Percentiles rank a stretch among this genome's conserved stretches.
Evolutionary conservation across 2,888 invertebrate species (phyloP).

Genomic region (Agapostemon virescens): DNA sequence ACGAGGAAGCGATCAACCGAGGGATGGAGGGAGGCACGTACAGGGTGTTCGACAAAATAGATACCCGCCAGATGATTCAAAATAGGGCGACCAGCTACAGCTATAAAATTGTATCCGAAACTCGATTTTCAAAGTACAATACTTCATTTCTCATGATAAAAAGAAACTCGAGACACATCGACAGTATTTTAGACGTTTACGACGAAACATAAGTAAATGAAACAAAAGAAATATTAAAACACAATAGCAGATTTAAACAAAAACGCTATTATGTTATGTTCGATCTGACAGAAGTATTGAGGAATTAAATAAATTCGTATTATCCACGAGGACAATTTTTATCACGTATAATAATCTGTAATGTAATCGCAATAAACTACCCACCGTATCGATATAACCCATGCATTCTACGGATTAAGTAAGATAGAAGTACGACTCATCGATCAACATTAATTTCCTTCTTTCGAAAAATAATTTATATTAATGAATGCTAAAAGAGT

Average conservation of each 20-base stretch:
- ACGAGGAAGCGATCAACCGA: slow-evolving; percentile 56
- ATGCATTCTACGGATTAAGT: neutral
- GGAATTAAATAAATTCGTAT: neutral
- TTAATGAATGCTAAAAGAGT: neutral
- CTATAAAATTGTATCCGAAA: neutral
- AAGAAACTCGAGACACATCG: neutral
- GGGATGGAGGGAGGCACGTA: slow-evolving; percentile 2
- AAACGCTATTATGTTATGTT: too few relatives aligned
- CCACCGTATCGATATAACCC: neutral
- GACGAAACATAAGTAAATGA: neutral
- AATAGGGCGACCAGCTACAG: neutral
- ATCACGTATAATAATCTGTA: neutral
- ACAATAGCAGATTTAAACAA: too few relatives aligned
- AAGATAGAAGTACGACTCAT: neutral
- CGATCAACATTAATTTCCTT: neutral
- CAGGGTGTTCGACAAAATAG: neutral
- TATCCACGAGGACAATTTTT: neutral
- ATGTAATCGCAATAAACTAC: neutral
- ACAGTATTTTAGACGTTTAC: neutral
- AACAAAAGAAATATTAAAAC: neutral
- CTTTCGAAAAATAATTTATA: neutral
- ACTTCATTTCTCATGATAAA: neutral
- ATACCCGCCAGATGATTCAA: neutral
- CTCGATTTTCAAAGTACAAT: neutral
- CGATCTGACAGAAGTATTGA: neutral